Percentiles rank a stretch among this genome's conserved stretches.
Evolutionary conservation across 2,113 vertebrate species (phyloP).

Genomic region (Acanthochromis polyacanthus): DNA sequence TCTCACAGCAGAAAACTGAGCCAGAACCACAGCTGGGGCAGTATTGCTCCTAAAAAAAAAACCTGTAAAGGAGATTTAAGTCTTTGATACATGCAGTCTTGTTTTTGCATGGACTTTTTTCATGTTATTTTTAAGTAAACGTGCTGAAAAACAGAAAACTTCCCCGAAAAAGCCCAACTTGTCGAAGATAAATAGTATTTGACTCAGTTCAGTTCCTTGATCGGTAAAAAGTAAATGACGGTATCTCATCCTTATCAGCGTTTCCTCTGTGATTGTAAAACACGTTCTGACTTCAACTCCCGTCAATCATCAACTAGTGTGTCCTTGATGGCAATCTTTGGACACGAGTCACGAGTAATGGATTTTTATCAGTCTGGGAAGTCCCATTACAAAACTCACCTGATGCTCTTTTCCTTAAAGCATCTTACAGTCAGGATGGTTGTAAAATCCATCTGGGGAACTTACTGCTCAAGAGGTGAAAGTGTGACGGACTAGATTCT

Average conservation of each 20-base stretch:
- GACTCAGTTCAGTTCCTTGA: slow-evolving; percentile 15
- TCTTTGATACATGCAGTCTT: not conserved
- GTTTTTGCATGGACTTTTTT: not conserved
- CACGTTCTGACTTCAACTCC: slow-evolving; percentile 21
- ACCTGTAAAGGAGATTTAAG: too few species aligned
- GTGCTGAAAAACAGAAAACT: not conserved
- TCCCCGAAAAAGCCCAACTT: not conserved
- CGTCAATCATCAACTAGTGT: not conserved
- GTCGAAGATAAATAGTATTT: not conserved
- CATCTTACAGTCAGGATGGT: not conserved
- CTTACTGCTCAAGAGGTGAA: not conserved
- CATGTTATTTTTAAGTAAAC: too few species aligned
- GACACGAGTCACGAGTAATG: not conserved
- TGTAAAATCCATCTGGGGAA: not conserved
- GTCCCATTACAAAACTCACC: slow-evolving; percentile 8
- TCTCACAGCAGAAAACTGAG: too few species aligned
- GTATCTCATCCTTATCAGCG: slow-evolving; percentile 13
- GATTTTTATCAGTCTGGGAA: slow-evolving; percentile 16
- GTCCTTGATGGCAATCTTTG: slow-evolving; percentile 10
- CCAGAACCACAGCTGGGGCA: too few species aligned
- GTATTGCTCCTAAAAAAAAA: too few species aligned
- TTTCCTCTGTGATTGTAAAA: not conserved
- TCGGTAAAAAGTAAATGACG: not conserved
- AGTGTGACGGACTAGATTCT: too few species aligned
- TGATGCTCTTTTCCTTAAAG: not conserved